phyloP scores from a whole-genome alignment of 2,797 vertebrate genomes.

The Centroberyx gerrardi region DNA sequence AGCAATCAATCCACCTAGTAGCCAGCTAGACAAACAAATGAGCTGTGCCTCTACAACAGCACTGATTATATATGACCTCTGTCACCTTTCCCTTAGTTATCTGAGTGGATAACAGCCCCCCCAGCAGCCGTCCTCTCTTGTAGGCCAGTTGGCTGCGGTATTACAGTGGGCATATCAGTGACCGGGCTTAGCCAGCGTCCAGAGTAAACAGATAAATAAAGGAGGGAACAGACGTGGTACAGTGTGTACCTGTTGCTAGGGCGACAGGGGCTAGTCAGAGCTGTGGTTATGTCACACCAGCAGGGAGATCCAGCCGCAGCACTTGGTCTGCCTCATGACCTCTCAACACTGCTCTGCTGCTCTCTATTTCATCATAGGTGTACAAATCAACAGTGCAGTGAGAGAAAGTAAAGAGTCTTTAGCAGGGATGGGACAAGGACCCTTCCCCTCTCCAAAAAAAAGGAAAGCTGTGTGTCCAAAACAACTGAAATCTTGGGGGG shows the following conservation, averaged over 20 bases:
- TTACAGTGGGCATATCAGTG: constrained; percentile 66
- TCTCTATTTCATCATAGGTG: constrained; percentile 43
- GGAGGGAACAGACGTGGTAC: constrained; percentile 75
- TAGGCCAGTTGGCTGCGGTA: constrained; percentile 56
- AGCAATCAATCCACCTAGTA: constrained; percentile 10
- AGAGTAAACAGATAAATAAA: constrained; percentile 78
- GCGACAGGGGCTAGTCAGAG: constrained; percentile 68
- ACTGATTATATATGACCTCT: constrained; percentile 30
- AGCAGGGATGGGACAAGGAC: neutral
- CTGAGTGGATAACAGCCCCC: constrained; percentile 15
- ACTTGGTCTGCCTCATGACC: constrained; percentile 51
- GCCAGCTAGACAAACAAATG: constrained; percentile 43
- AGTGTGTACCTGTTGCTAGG: constrained; percentile 81
- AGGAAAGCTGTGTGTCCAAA: neutral
- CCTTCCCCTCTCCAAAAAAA: no score
- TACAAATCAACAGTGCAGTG: constrained; percentile 39
- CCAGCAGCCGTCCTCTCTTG: constrained; percentile 7
- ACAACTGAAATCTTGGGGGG: neutral
- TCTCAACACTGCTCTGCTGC: constrained; percentile 39
- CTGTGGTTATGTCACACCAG: constrained; percentile 75
- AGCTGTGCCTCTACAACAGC: constrained; percentile 4
- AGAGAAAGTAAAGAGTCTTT: constrained; percentile 13
- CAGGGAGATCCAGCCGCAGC: constrained; percentile 59
- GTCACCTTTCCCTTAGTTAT: constrained; percentile 43
- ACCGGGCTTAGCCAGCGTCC: constrained; percentile 59